Evolutionary conservation across 2,113 vertebrate genomes (phyloP).

Genomic region (Kobus ellipsiprymnus): DNA sequence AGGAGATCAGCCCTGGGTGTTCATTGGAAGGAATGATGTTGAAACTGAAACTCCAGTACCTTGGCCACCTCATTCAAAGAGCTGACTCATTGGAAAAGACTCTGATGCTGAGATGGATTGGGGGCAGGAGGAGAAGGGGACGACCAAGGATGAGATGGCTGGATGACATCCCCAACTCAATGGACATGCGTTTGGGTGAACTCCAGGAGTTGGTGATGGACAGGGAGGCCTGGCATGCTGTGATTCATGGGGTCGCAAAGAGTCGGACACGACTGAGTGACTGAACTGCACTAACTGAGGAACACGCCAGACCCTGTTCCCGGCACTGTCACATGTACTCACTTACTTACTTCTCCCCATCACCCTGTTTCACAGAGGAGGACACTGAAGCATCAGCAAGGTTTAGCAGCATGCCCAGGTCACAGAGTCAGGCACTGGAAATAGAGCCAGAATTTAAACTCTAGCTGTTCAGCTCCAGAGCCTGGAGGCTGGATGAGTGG

Average conservation of each 20-base stretch:
- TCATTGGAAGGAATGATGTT: no score
- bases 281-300: no score
- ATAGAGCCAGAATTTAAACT: not conserved
- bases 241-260: fast-evolving
- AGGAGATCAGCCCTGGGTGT: fast-evolving
- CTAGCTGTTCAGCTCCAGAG: not conserved
- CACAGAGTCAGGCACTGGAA: not conserved
- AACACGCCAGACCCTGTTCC: not conserved
- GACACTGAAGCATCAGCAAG: not conserved
- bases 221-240: fast-evolving
- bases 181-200: fast-evolving
- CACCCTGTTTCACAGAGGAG: not conserved
- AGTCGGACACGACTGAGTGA: fast-evolving
- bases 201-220: no score
- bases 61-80: no score
- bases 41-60: no score
- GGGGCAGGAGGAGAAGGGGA: not conserved
- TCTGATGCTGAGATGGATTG: no score
- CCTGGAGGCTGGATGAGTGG: not conserved
- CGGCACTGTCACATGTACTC: fast-evolving
- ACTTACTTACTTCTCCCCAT: not conserved
- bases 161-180: fast-evolving
- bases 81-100: no score
- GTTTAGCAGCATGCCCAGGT: no score
- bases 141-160: not conserved